Evolutionary conservation across 2,113 vertebrate species (phyloP), one percentile per base, ranked within the genome.

Genomic region (Calyptommatus sinebrachiatus): DNA sequence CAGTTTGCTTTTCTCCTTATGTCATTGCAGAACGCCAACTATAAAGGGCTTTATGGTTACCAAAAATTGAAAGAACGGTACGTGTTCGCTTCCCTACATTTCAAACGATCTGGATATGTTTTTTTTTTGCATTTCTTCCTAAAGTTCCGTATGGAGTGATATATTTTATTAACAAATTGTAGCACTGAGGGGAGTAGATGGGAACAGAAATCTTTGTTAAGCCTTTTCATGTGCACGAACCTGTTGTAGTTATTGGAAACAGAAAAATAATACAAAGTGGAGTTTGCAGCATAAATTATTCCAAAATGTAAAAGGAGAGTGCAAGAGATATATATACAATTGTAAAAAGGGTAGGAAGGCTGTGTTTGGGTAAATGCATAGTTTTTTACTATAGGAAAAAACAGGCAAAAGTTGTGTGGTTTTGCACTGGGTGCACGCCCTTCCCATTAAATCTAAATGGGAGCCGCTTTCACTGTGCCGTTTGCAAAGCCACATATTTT

Each of bases 51-150:
- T 14, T 81, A 80, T 70, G 89, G 93, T 31, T 82, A 57, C 78
- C 86, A 88, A 63, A 95, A 88, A 85, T 90, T 67, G 77, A 94
- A 90, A 73, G 95, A 95, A 18, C 82, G 92, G 94, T 95, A 81
- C 86, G 93, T 92, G 31, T 22, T 28, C 57, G 11, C 8, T 31
- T 2, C 29, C 65, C 65, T 6, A 66, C n/a, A 7, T 31, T 2
- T 61, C 29, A 14, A 26, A 29, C 21, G 4, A 20, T 7, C 45
- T 68, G 26, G n/a, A 71, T 66, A 41, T 41, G 7, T 20, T n/a
- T n/a, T 41, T 41, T 41, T 48, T 57, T 57, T 14, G 18, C 22
- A 2, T 74, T 68, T 60, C 26, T 45, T n/a, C 4, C 2, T 60
- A 24, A 60, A 74, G 14, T 7, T 18, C 18, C 10, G 18, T 11